Percentiles rank a stretch among this genome's conserved stretches.
These are phyloP conservation scores for Drosophila eohydei DNA, from an alignment of 2,888 invertebrate genomes.

Conservation along the genomic window DNA sequence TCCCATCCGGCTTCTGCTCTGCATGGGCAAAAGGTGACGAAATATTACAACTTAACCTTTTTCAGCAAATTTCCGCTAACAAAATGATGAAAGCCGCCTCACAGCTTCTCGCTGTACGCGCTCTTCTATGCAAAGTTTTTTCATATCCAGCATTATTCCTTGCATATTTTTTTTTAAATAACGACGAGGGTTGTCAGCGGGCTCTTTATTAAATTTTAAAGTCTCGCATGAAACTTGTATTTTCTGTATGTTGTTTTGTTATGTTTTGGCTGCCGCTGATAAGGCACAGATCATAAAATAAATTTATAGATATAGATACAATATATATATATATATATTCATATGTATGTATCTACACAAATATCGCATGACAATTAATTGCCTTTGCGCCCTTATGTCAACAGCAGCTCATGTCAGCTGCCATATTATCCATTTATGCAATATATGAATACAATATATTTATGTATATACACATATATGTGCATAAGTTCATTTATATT, in stretches of 20 bases:
- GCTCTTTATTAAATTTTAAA: constrained; percentile 61
- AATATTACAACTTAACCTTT: constrained; percentile 79
- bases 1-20: not conserved
- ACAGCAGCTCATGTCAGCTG: constrained; percentile 38
- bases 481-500: constrained; percentile 21
- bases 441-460: constrained; percentile 8
- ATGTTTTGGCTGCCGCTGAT: constrained; percentile 32
- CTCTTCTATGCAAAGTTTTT: constrained; percentile 15
- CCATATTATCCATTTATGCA: constrained; percentile 39
- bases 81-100: constrained; percentile 53
- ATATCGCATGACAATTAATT: constrained; percentile 59
- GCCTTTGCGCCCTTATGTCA: constrained; percentile 44
- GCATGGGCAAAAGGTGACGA: constrained; percentile 68
- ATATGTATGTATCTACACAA: constrained; percentile 20
- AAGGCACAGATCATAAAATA: constrained; percentile 46
- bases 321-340: not conserved
- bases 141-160: constrained; percentile 8
- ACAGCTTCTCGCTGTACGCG: not conserved
- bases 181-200: constrained; percentile 9
- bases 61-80: constrained; percentile 74
- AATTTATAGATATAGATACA: constrained; percentile 27
- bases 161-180: constrained; percentile 5
- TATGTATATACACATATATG: constrained; percentile 15
- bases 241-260: constrained; percentile 7
- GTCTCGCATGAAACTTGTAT: constrained; percentile 3